Conservation (phyloP, 2,113 vertebrate species). For the mouse (Mus musculus) region DNA sequence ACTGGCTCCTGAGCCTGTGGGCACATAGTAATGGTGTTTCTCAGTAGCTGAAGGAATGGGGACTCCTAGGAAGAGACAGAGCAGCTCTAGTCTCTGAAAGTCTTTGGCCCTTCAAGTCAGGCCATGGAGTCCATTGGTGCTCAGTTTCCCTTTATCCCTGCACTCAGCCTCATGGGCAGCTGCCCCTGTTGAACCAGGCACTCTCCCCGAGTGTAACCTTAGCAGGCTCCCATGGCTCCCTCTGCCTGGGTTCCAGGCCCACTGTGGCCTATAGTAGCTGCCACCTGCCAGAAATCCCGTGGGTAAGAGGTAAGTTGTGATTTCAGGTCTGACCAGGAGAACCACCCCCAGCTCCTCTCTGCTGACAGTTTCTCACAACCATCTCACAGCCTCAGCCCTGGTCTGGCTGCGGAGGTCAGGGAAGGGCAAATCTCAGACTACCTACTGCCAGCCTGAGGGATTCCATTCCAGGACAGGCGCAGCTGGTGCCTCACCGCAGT, state of each 20-base stretch:
- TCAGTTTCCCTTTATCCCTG: neutral
- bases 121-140: fast-evolving
- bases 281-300: neutral
- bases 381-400: neutral
- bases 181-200: neutral
- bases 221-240: too few relatives aligned
- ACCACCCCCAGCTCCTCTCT: too few relatives aligned
- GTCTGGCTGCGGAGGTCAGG: neutral
- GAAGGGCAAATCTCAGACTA: fast-evolving
- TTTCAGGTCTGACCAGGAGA: neutral
- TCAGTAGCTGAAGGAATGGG: neutral
- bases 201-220: neutral
- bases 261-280: fast-evolving
- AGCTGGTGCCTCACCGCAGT: neutral
- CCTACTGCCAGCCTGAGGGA: neutral
- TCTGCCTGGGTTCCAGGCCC: neutral
- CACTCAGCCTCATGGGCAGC: too few relatives aligned
- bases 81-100: neutral
- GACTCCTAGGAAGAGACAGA: too few relatives aligned
- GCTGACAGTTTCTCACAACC: fast-evolving
- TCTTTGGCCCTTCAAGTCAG: neutral
- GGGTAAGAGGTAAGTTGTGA: neutral
- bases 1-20: neutral
- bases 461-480: neutral
- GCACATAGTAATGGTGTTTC: neutral